Base-by-base conservation (phyloP, 2,797 vertebrate genomes). In the Podargus strigoides region DNA sequence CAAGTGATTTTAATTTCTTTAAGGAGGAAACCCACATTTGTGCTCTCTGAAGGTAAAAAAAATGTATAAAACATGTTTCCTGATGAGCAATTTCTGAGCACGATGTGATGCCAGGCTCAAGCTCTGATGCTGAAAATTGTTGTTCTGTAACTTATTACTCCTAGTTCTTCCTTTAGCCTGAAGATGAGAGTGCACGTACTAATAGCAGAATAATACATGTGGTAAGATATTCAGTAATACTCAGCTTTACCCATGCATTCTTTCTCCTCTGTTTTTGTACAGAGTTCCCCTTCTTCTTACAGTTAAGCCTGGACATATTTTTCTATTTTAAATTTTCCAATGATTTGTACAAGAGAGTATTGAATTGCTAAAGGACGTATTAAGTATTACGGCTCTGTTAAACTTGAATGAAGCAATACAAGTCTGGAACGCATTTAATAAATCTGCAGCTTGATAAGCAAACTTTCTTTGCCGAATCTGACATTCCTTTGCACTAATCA, bases 281-380 rank as follows among this genome's bases (percentile, higher is more conserved):
- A 84, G 73, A 77, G 41, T 92, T 90, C 76, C 90, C 88, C 91
- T 94, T 96, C 87, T 95, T 89, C 83, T 89, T 90, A 85, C 59
- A 87, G 83, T 85, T 96, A 97, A 96, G 93, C 93, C 94, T 88
- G 79, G 69, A 94, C 67, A 80, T 90, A 87, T 94, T 97, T 96
- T 97, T 93, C 95, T 95, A 83, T 92, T 95, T 96, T 97, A 94
- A 92, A 93, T 86, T 88, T 97, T 95, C 93, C 96, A 92, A 30
- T 91, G 96, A 95, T 95, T 96, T 94, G 89, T 95, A 95, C 94
- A 93, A 87, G 79, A 94, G 60, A 93, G 94, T 92, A 89, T 94
- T 95, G 95, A 85, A 74, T 88, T 82, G 87, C 81, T 92, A 77
- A 53, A 72, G 78, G 87, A 93, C 67, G 41, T 91, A 89, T 94